Base-by-base conservation (phyloP, 2,797 vertebrate species). In the Crocodylus rhombifer region DNA sequence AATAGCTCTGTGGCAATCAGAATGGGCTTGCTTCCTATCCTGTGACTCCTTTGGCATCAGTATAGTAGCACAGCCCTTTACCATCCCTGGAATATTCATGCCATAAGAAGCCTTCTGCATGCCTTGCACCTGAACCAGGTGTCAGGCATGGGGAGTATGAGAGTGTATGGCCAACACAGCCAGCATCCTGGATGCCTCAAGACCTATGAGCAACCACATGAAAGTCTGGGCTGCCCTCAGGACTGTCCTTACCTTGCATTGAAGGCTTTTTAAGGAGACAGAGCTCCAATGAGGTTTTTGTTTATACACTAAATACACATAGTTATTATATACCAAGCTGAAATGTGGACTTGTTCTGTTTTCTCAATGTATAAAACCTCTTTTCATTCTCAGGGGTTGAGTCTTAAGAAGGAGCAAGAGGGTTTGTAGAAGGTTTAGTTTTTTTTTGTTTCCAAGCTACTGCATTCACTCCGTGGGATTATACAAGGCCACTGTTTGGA, bases 341-440 rank as follows among this genome's bases (percentile, higher is more conserved):
- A 28, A n/a, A 1, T 28, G 21, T 61, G 77, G 78, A 92, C 73
- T 3, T 1, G 13, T 75, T 28, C 62, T 60, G 60, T 42, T 61
- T 30, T 64, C 36, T 30, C 69, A 7, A 15, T 84, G 30, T 55
- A 26, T 0, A 0, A 3, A 81, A 57, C 16, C 30, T 5, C 26
- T 87, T 76, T 42, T 74, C 84, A 58, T 14, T n/a, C 14, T 88
- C 13, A 21, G 69, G 30, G 76, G 33, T 1, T 3, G 64, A 57
- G 76, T 25, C 25, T 83, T 51, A 51, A 84, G 25, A 5, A 60
- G 17, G 6, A 2, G 12, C 77, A 12, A 76, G 33, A 80, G 82
- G 88, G 73, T 4, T 8, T 30, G 7, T 42, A 64, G 63, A 76
- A 81, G 4, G 9, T 73, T 3, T 74, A 33, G 67, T 36, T 36